phyloP scores from a whole-genome alignment of 1,140 invertebrate genomes.

The Zophobas morio region DNA sequence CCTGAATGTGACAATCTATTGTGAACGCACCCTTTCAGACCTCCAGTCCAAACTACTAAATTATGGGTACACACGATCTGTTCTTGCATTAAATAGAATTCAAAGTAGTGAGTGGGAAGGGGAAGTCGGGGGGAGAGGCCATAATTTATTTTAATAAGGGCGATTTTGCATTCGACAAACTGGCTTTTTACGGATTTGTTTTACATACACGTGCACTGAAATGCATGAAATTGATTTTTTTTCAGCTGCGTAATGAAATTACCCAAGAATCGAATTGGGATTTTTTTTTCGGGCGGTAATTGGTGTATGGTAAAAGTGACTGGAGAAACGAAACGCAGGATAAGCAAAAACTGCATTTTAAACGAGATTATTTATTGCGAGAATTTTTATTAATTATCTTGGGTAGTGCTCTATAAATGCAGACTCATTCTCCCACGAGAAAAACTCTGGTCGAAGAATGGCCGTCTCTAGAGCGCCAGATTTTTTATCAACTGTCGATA shows the following conservation, averaged over 20 bases:
- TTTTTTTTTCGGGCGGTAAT: background rate
- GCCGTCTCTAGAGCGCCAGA: too few species aligned
- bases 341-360: too few species aligned
- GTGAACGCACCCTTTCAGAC: slow-evolving; percentile 47
- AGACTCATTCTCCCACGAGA: too few species aligned
- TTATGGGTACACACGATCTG: slow-evolving; percentile 41
- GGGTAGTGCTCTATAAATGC: too few species aligned
- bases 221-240: slow-evolving; percentile 30
- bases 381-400: too few species aligned
- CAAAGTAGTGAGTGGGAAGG: slow-evolving; percentile 18
- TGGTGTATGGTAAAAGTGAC: too few species aligned
- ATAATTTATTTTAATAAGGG: slow-evolving; percentile 32
- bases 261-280: background rate
- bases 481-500: too few species aligned
- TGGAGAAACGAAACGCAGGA: too few species aligned
- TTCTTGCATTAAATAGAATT: slow-evolving; percentile 37
- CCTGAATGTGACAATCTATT: slow-evolving; percentile 57
- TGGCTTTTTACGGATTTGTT: background rate
- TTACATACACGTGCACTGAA: slow-evolving; percentile 15
- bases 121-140: background rate
- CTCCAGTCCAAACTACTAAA: slow-evolving; percentile 32
- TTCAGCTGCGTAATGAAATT: background rate
- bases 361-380: too few species aligned
- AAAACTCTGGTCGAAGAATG: too few species aligned
- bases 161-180: slow-evolving; percentile 21